A percentile compares a stretch with the other conserved stretches of the same genome.
phyloP scores from a whole-genome alignment of 2,888 invertebrate genomes.

The Himalopsyche japonica region DNA sequence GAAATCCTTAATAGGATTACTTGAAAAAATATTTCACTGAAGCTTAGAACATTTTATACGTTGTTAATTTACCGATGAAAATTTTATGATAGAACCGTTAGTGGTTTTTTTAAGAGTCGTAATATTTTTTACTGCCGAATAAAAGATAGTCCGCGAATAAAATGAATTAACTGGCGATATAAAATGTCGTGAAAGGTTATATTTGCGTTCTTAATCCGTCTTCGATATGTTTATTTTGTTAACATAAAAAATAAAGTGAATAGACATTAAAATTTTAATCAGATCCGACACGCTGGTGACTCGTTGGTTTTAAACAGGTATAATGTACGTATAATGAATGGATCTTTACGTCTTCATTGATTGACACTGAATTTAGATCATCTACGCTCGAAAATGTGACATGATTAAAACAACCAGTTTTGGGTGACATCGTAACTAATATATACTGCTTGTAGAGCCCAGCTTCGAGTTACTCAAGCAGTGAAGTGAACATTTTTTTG shows the following conservation, averaged over 20 bases:
- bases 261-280: neutral
- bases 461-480: neutral
- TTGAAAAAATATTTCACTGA: neutral
- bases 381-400: constrained; percentile 1
- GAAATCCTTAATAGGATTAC: neutral
- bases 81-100: neutral
- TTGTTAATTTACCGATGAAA: neutral
- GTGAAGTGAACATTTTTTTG: too few relatives aligned
- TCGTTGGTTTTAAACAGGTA: neutral
- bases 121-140: neutral
- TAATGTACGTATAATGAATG: constrained; percentile 4
- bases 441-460: constrained; percentile 6
- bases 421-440: constrained; percentile 28
- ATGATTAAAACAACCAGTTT: constrained; percentile 31
- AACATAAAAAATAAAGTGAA: neutral
- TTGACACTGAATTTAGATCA: constrained; percentile 10
- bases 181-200: neutral
- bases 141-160: neutral
- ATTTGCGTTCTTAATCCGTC: neutral
- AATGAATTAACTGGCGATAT: neutral
- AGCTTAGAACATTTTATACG: neutral
- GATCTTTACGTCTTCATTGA: neutral
- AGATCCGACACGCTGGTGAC: neutral
- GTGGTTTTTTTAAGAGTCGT: neutral
- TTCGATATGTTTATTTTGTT: neutral